Evolutionary conservation across 2,797 vertebrate genomes (phyloP).

Genomic region (Zalophus californianus): DNA sequence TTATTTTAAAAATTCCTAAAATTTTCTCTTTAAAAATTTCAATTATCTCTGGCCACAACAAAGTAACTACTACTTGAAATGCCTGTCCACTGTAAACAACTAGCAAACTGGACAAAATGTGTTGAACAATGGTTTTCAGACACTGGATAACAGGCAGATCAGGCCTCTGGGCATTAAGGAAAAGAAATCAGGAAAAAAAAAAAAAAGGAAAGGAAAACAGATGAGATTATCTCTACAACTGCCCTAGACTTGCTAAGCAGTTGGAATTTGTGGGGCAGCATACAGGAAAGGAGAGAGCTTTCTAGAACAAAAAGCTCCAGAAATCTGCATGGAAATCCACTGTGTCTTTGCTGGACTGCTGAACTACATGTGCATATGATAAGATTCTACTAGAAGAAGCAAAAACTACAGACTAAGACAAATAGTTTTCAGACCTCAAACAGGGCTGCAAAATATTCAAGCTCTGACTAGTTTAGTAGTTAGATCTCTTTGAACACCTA

Average conservation of each 20-base stretch:
- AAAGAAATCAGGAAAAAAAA: not conserved
- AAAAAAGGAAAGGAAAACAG: not conserved
- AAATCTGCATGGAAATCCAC: not conserved
- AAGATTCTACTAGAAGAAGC: not conserved
- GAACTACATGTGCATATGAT: not conserved
- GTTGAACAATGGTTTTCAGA: not conserved
- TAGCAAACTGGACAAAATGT: not conserved
- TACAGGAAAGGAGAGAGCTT: not conserved
- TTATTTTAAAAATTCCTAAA: not conserved
- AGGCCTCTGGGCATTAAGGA: not conserved
- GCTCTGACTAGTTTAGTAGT: not conserved
- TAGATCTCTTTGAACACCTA: not conserved
- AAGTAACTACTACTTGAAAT: not conserved
- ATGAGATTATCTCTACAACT: not conserved
- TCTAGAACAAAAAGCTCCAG: not conserved
- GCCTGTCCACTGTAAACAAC: not conserved
- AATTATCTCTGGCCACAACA: not conserved
- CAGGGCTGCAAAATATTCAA: not conserved
- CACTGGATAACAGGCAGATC: not conserved
- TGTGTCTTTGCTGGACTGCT: not conserved
- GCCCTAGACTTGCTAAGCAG: not conserved
- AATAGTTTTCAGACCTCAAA: not conserved
- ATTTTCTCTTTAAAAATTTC: constrained; percentile 2
- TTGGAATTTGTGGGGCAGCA: not conserved
- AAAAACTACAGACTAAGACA: not conserved